Evolutionary conservation across 35 echinoderm and acorn worm species (phyloP).

Genomic region (Apostichopus japonicus): DNA sequence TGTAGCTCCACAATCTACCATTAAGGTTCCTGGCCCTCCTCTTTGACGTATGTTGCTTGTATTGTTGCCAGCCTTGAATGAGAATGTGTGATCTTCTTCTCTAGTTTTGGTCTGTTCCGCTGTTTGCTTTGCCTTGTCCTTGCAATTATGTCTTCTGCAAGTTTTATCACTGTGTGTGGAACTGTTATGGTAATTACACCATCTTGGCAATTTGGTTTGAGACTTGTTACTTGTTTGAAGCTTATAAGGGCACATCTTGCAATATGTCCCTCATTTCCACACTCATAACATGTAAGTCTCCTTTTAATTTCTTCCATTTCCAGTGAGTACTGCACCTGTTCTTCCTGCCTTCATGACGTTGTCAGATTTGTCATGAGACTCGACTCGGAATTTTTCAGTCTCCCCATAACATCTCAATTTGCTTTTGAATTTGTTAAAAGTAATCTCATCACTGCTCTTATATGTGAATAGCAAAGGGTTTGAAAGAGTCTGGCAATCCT

Average conservation of each 20-base stretch:
- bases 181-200: constrained; percentile 41
- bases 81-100: background rate
- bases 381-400: constrained; percentile 9
- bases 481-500: constrained; percentile 14
- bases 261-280: constrained; percentile 36
- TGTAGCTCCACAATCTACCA: constrained; percentile 57
- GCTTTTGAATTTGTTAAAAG: constrained; percentile 33
- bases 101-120: background rate
- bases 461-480: background rate
- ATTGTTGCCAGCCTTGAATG: constrained; percentile 41
- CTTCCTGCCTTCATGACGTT: constrained; percentile 1
- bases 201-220: background rate
- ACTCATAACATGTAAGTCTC: constrained; percentile 21
- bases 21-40: background rate
- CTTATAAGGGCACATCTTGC: constrained; percentile 26
- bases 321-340: background rate
- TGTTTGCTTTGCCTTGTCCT: constrained; percentile 35
- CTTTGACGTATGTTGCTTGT: background rate
- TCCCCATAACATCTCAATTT: constrained; percentile 38
- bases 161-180: constrained; percentile 41
- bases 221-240: constrained; percentile 21
- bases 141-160: background rate
- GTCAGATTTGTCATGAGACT: constrained; percentile 23
- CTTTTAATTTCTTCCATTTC: background rate
- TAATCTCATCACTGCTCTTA: constrained; percentile 20